Conservation (phyloP, 2,113 vertebrate species). For the Coracopsis vasa region DNA sequence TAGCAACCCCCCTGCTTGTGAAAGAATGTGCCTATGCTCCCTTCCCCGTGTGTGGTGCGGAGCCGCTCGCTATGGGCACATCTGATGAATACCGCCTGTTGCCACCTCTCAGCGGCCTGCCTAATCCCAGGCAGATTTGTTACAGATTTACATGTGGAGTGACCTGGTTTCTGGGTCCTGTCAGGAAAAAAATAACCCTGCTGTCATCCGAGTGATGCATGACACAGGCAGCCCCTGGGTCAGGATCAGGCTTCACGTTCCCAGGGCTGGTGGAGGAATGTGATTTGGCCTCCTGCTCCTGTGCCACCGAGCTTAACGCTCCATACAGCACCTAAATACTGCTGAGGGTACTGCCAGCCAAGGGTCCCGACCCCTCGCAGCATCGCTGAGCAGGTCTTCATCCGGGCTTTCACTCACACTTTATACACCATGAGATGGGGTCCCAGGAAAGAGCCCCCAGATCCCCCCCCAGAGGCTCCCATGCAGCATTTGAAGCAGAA, state of each 20-base stretch:
- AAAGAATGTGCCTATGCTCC: background rate
- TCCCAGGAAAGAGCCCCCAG: background rate
- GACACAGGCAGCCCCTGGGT: background rate
- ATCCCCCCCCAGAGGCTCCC: background rate
- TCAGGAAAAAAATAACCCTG: conserved; percentile 34
- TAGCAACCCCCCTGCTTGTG: background rate
- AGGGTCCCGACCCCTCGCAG: accelerated
- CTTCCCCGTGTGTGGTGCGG: background rate
- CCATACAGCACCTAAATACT: background rate
- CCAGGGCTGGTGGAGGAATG: background rate
- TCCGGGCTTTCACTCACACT: accelerated
- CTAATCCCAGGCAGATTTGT: conserved; percentile 48
- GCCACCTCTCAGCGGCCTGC: background rate
- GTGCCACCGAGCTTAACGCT: background rate
- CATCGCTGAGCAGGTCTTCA: background rate
- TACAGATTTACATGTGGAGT: conserved; percentile 22
- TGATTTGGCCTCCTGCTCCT: background rate
- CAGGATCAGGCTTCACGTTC: background rate
- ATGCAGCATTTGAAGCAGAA: background rate
- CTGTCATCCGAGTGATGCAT: conserved; percentile 39
- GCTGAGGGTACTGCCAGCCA: background rate
- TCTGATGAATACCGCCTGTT: conserved; percentile 32
- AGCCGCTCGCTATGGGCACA: background rate
- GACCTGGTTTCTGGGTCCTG: conserved; percentile 47
- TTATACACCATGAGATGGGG: background rate